These are phyloP conservation scores for Megalurothrips usitatus DNA, from an alignment of 2,888 invertebrate genomes.

Conservation along the genomic window DNA sequence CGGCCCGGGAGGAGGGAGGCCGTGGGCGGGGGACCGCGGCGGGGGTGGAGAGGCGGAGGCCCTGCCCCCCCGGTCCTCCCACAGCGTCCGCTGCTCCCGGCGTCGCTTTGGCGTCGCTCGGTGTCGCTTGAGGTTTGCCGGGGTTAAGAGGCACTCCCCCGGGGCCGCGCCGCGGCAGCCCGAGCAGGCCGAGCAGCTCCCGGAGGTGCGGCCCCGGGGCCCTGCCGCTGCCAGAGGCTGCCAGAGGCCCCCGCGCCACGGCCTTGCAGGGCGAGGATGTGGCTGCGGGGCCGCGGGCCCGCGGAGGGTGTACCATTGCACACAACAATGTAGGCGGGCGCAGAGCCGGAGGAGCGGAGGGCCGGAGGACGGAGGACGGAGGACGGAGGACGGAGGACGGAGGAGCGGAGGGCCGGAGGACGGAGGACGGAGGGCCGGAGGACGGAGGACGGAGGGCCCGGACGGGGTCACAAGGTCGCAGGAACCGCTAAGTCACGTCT, in stretches of 20 bases:
- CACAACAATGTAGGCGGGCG: constrained; percentile 12
- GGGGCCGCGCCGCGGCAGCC: not conserved
- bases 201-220: not conserved
- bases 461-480: not conserved
- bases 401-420: not conserved
- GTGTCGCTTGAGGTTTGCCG: constrained; percentile 13
- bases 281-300: not conserved
- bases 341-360: not conserved
- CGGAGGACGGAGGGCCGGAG: not conserved
- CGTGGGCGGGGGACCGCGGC: not conserved
- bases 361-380: not conserved
- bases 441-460: not conserved
- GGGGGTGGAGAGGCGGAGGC: not conserved
- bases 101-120: constrained; percentile 10
- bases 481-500: constrained; percentile 18
- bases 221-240: too few relatives aligned
- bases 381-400: not conserved
- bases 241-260: too few relatives aligned
- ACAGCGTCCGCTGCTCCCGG: not conserved
- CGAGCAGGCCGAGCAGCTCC: not conserved
- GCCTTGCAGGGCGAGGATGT: too few relatives aligned
- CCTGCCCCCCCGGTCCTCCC: not conserved
- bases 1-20: not conserved
- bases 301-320: not conserved
- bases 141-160: constrained; percentile 17